A percentile compares a stretch with the other conserved stretches of the same genome.
These are phyloP conservation scores for Chanos chanos DNA, from an alignment of 2,797 vertebrate species.

Conservation along the genomic window DNA sequence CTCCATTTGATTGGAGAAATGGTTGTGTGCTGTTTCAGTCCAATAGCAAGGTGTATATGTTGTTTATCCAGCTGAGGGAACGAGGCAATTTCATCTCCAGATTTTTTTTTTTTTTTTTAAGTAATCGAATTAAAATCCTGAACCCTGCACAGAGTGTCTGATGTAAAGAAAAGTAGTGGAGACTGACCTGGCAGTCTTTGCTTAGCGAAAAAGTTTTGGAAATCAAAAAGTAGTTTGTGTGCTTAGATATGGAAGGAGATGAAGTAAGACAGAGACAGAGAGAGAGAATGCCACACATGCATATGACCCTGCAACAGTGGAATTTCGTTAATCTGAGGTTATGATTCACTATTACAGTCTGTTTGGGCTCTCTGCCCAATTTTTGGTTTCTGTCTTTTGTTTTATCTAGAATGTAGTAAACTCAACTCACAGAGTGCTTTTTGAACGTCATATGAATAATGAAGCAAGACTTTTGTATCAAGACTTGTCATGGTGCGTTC, in stretches of 20 bases:
- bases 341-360: conserved; percentile 48
- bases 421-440: too few relatives aligned
- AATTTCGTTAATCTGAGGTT: conserved; percentile 68
- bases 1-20: conserved; percentile 11
- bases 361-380: conserved; percentile 34
- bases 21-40: conserved; percentile 14
- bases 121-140: background rate
- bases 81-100: too few relatives aligned
- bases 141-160: too few relatives aligned
- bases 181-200: too few relatives aligned
- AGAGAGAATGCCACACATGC: conserved; percentile 48
- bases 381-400: conserved; percentile 53
- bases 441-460: too few relatives aligned
- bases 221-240: conserved; percentile 20
- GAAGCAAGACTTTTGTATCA: too few relatives aligned
- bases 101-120: conserved; percentile 27
- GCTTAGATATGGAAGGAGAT: conserved; percentile 28
- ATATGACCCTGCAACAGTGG: conserved; percentile 61
- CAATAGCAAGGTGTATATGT: conserved; percentile 17
- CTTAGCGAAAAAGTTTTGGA: too few relatives aligned
- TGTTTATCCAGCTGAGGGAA: conserved; percentile 17
- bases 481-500: too few relatives aligned
- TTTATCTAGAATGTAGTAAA: background rate
- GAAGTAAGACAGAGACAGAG: conserved; percentile 1
- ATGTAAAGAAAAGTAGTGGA: too few relatives aligned